phyloP scores from a whole-genome alignment of 1,140 invertebrate genomes.

The Augochlora pura region DNA sequence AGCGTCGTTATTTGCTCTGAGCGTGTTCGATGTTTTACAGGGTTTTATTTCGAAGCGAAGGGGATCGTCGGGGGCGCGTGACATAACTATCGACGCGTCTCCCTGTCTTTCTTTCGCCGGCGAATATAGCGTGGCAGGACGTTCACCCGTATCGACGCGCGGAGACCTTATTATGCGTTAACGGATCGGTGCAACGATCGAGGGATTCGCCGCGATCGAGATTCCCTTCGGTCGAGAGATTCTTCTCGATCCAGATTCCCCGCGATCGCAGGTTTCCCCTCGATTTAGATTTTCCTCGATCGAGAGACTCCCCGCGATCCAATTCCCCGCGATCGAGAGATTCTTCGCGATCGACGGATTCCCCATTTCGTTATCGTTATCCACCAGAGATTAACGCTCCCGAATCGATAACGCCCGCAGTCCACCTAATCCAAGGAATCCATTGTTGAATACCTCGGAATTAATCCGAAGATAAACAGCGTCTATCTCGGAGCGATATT shows the following conservation, averaged over 20 bases:
- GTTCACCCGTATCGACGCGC: constrained; percentile 32
- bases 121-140: background rate
- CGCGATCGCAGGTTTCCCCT: too few relatives aligned
- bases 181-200: constrained; percentile 5
- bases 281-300: too few relatives aligned
- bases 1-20: background rate
- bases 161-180: constrained; percentile 26
- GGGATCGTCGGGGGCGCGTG: too few relatives aligned
- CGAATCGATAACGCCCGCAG: background rate
- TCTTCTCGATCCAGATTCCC: too few relatives aligned
- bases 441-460: background rate
- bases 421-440: background rate
- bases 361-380: background rate
- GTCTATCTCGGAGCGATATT: too few relatives aligned
- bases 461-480: background rate
- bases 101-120: background rate
- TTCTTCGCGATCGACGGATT: too few relatives aligned
- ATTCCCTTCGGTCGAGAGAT: too few relatives aligned
- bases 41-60: too few relatives aligned
- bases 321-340: too few relatives aligned
- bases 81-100: background rate
- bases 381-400: background rate
- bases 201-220: background rate
- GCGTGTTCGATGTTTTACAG: background rate
- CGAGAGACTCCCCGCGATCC: constrained; percentile 2